phyloP scores from a whole-genome alignment of 2,797 vertebrate genomes.

The Gobio occitaniae region DNA sequence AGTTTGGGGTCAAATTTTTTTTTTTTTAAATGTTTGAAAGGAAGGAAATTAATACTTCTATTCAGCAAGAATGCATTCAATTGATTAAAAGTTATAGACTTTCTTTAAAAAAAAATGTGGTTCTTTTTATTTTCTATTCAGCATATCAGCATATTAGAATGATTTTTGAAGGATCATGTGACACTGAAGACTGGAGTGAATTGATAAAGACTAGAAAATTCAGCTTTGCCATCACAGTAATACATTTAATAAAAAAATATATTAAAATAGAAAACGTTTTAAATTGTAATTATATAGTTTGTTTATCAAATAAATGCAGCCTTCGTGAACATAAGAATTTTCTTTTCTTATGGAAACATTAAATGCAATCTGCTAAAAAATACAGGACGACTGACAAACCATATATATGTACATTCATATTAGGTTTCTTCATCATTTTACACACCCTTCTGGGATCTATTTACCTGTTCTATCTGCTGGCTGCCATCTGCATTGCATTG shows the following conservation, averaged over 20 bases:
- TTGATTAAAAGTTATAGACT: neutral
- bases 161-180: neutral
- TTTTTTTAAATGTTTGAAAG: too few species aligned
- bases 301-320: neutral
- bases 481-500: constrained; percentile 73
- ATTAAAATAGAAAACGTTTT: neutral
- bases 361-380: neutral
- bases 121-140: neutral
- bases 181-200: neutral
- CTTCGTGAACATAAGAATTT: neutral
- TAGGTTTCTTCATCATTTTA: neutral
- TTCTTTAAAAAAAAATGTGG: neutral
- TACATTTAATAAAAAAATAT: neutral
- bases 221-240: neutral
- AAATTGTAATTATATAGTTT: neutral
- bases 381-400: neutral
- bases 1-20: neutral
- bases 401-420: neutral
- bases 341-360: neutral
- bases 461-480: constrained; percentile 59
- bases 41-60: neutral
- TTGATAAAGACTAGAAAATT: neutral
- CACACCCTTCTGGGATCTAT: neutral
- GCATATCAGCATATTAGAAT: neutral
- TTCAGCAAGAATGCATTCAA: neutral